Percentiles rank a stretch among this genome's conserved stretches.
These are phyloP conservation scores for Axinella damicornis DNA, from an alignment of 37 sponge, comb jelly and placozoan species.

Conservation along the genomic window DNA sequence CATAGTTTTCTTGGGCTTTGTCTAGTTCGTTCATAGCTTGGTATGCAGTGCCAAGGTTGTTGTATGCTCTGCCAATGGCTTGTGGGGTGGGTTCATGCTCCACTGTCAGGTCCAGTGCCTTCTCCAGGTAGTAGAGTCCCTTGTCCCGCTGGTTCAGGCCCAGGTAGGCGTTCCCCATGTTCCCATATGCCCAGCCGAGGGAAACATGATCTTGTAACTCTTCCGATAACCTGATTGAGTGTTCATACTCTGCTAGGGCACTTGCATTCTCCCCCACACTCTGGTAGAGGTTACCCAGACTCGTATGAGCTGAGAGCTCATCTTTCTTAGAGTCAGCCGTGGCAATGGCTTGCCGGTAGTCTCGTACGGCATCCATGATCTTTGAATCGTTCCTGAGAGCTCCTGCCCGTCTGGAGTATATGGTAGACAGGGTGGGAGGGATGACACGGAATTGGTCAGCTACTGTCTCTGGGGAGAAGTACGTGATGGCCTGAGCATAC, in stretches of 20 bases:
- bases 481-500: conserved; percentile 14
- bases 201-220: conserved; percentile 55
- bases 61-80: conserved; percentile 74
- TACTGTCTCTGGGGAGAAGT: neutral
- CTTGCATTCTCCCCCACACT: conserved; percentile 47
- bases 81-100: conserved; percentile 53
- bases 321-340: conserved; percentile 25
- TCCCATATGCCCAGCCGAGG: conserved; percentile 79
- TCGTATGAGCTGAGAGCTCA: conserved; percentile 45
- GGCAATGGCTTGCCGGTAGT: conserved; percentile 48
- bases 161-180: conserved; percentile 77
- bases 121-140: conserved; percentile 51
- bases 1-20: conserved; percentile 73
- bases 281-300: conserved; percentile 75
- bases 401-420: conserved; percentile 44
- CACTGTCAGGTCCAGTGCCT: conserved; percentile 48
- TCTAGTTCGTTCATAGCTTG: conserved; percentile 46
- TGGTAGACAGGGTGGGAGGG: conserved; percentile 29
- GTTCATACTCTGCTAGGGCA: conserved; percentile 64
- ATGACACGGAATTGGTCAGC: conserved; percentile 20
- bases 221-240: conserved; percentile 32
- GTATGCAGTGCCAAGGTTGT: conserved; percentile 78
- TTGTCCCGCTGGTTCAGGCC: conserved; percentile 68
- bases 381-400: conserved; percentile 40
- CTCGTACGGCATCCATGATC: conserved; percentile 61